A percentile compares a stretch with the other conserved stretches of the same genome.
Conservation (phyloP, 1,140 invertebrate species). For the Sarcophaga bullata region DNA sequence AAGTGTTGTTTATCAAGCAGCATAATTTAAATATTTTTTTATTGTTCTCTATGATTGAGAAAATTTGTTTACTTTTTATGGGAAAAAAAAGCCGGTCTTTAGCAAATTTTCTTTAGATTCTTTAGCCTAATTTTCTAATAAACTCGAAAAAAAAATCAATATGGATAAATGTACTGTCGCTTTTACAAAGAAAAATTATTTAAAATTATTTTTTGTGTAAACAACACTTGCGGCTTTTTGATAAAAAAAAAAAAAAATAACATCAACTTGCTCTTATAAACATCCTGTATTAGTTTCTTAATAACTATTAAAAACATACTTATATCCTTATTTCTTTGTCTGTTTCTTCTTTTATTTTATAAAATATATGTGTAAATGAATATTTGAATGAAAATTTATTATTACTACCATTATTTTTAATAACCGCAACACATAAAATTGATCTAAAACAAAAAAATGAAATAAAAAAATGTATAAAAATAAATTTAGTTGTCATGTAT, state of each 20-base stretch:
- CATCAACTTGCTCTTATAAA: no score
- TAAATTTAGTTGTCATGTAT: background rate
- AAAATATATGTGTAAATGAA: constrained; percentile 3
- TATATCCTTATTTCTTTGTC: background rate
- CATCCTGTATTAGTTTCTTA: background rate
- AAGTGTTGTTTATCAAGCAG: background rate
- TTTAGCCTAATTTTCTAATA: background rate
- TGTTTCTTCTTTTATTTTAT: constrained; percentile 40
- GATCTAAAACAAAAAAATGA: constrained; percentile 8
- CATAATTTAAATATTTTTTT: background rate
- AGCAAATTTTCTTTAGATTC: background rate
- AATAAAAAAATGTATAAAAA: background rate
- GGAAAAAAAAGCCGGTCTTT: constrained; percentile 22
- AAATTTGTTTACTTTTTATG: constrained; percentile 44
- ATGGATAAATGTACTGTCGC: background rate
- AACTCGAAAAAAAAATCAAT: background rate
- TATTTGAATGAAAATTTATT: constrained; percentile 30
- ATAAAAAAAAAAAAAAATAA: no score
- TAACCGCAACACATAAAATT: constrained; percentile 17
- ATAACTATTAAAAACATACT: background rate
- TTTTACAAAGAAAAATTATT: no score
- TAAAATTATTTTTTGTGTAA: no score
- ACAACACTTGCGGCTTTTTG: no score
- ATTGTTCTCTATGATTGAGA: background rate
- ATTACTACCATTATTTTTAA: constrained; percentile 37